Conservation (phyloP, 2,113 vertebrate species). For the Ia io region DNA sequence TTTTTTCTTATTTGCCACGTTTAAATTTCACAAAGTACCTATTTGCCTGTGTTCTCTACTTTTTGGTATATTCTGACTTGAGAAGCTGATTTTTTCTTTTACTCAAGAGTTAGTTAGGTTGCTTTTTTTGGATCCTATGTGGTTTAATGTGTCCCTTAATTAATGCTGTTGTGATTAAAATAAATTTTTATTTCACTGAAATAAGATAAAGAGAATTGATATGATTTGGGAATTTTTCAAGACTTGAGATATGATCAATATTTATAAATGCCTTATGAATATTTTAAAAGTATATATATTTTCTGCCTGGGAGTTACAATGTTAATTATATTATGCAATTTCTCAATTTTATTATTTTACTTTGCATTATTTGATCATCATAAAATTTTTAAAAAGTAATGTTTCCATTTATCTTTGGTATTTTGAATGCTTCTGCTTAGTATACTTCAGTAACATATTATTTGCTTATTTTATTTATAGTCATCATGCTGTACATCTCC, state of each 20-base stretch:
- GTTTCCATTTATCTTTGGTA: neutral
- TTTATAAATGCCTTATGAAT: constrained; percentile 58
- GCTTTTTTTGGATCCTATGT: neutral
- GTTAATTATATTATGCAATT: constrained; percentile 34
- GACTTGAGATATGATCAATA: constrained; percentile 24
- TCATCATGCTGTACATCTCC: neutral
- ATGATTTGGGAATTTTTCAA: constrained; percentile 29
- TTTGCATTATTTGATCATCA: constrained; percentile 39
- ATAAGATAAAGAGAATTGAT: neutral
- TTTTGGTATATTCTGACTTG: neutral
- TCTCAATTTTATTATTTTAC: neutral
- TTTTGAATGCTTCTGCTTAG: constrained; percentile 15
- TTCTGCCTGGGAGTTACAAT: constrained; percentile 20
- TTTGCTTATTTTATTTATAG: neutral
- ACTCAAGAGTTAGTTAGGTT: neutral
- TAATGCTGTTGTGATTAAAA: constrained; percentile 39
- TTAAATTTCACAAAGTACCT: neutral
- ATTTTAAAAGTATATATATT: constrained; percentile 26
- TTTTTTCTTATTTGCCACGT: neutral
- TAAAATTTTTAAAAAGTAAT: constrained; percentile 11
- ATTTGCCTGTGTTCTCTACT: neutral
- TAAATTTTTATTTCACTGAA: constrained; percentile 52
- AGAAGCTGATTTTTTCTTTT: neutral
- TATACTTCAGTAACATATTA: neutral
- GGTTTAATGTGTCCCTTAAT: neutral